phyloP scores from a whole-genome alignment of 2,113 vertebrate genomes.

The Polypterus senegalus region DNA sequence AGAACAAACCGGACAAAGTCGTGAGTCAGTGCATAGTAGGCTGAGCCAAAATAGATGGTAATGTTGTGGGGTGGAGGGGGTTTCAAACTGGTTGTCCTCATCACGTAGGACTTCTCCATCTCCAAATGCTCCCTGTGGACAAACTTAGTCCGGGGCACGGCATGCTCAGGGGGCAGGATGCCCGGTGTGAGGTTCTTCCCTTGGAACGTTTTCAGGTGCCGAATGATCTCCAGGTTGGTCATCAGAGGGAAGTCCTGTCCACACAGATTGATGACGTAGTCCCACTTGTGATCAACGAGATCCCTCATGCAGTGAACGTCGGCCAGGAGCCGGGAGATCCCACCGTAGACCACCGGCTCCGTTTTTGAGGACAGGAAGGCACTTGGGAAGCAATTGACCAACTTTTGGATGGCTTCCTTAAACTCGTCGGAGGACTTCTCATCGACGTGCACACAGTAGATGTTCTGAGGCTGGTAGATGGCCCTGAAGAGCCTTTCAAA shows the following conservation, averaged over 20 bases:
- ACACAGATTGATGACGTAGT: constrained; percentile 40
- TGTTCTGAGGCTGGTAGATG: constrained; percentile 42
- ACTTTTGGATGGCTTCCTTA: constrained; percentile 11
- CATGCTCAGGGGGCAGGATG: constrained; percentile 20
- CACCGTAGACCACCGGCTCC: constrained; percentile 31
- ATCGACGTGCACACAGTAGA: constrained; percentile 49
- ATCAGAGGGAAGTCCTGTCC: constrained; percentile 50
- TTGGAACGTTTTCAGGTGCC: constrained; percentile 23
- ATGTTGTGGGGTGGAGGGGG: constrained; percentile 32
- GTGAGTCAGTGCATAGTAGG: constrained; percentile 26
- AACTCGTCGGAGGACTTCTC: constrained; percentile 23
- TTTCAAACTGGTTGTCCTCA: constrained; percentile 18
- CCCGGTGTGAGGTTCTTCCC: constrained; percentile 34
- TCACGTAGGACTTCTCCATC: constrained; percentile 18
- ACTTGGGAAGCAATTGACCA: constrained; percentile 39
- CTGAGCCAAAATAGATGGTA: constrained; percentile 38
- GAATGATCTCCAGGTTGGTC: constrained; percentile 43
- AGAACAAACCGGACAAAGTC: constrained; percentile 29
- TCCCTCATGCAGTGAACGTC: constrained; percentile 38
- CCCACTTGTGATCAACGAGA: constrained; percentile 28
- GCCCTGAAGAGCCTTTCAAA: constrained; percentile 41
- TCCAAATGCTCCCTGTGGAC: constrained; percentile 23
- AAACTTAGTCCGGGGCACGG: constrained; percentile 24
- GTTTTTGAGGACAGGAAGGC: constrained; percentile 30
- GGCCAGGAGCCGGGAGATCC: constrained; percentile 29